Evolutionary conservation across 2,797 vertebrate species (phyloP).

Genomic region (Lophotriccus pileatus): DNA sequence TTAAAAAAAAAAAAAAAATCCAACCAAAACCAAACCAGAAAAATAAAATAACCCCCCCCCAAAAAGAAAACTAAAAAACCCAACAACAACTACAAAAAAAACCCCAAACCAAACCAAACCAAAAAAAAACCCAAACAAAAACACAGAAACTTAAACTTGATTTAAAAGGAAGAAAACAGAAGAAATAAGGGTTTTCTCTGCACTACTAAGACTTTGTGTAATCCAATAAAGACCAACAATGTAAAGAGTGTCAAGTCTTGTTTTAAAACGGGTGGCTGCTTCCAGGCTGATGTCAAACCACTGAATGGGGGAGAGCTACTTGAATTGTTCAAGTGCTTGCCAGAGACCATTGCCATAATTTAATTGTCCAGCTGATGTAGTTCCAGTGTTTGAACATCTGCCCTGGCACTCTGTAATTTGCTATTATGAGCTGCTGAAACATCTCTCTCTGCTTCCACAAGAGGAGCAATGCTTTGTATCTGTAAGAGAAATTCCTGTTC

Average conservation of each 20-base stretch:
- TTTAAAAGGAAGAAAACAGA: background rate
- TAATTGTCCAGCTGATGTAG: background rate
- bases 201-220: background rate
- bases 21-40: no score
- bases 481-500: background rate
- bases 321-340: background rate
- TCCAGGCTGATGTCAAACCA: background rate
- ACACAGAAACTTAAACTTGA: background rate
- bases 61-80: no score
- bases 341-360: background rate
- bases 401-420: background rate
- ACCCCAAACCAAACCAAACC: no score
- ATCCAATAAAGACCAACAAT: background rate
- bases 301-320: background rate
- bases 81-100: no score
- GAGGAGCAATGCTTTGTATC: background rate
- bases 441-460: background rate
- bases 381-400: background rate
- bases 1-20: no score
- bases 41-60: no score
- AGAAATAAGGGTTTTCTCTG: background rate
- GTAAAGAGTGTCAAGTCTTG: background rate
- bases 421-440: background rate
- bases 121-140: no score
- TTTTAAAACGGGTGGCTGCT: background rate